Evolutionary conservation across 2,888 invertebrate genomes (phyloP), one percentile per base, ranked within the genome.

Genomic region (Copidosoma aretas): DNA sequence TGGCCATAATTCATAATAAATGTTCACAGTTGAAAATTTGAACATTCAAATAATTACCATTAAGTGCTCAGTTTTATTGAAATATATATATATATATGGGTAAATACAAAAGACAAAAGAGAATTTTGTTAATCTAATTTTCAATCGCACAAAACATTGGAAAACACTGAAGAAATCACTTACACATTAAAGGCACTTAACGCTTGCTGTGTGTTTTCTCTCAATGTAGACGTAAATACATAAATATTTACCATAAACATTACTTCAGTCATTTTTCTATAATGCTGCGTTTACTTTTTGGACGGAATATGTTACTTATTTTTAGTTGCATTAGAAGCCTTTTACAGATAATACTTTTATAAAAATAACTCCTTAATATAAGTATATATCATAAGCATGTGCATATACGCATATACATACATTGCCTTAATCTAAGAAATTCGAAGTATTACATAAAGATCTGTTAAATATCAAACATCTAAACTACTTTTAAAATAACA

Each of bases 161-260:
- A 61, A 66, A 51, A 64, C 43, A 57, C 21, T 22, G 60, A 63
- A 43, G 8, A 5, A 32, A 32, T 32, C 25, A 19, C 71, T 74
- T 71, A 60, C 64, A 63, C 21, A 71, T 58, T 67, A 72, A 73
- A 75, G 74, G 74, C 73, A 74, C 74, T 73, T 68, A 51, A 64
- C 73, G 64, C 68, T 71, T 68, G 68, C 58, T 73, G 17, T 12
- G 43, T 46, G 19, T 52, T 25, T n/a, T 53, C 21, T 63, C 41
- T 64, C 60, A 54, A 39, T 60, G 51, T 53, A 51, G 3, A 32
- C 43, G 43, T 46, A 1, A 52, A 39, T 53, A 61, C 21, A 65
- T 73, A 60, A 25, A 74, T 77, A 78, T 79, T 72, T 78, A 78
- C 77, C 76, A 46, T 46, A 3, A 8, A 46, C 14, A 68, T 62